Evolutionary conservation across 2,888 invertebrate species (phyloP), one percentile per base, ranked within the genome.

Genomic region (Tiliacea citrago): DNA sequence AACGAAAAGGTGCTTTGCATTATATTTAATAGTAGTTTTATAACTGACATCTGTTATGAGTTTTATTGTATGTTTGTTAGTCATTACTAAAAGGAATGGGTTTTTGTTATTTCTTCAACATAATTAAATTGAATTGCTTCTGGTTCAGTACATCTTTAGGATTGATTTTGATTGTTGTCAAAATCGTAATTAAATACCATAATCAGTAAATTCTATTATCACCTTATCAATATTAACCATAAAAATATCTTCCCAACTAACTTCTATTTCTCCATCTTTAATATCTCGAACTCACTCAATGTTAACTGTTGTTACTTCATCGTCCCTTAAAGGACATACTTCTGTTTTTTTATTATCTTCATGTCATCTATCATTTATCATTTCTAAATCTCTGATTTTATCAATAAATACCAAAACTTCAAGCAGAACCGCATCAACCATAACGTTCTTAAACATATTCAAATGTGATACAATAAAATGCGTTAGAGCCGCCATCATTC

Each of bases 381-480:
- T 10, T 0, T 57, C 10, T 29, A 51, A 1, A 18, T 29, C 6
- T 53, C 5, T 16, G 8, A 35, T 57, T 39, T 55, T 5, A 65
- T 57, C 49, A 29, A n/a, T 8, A 13, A 21, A 49, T n/a, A 35
- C 5, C 13, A 35, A 61, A 67, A 60, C 24, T 57, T 24, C 57
- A 61, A 76, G 53, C 57, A 60, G 12, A 82, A 24, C 55, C 67
- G 29, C 45, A 58, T 24, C 18, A 75, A 57, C 51, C 29, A 49
- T 45, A 51, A 49, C 39, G 42, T 42, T 29, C n/a, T 49, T 53
- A 45, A 85, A 76, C n/a, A 68, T 81, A 82, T 82, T 82, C 57
- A 85, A 85, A 82, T 85, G 63, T 57, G 49, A 76, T 68, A 62
- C 82, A 81, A 82, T 75, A 72, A 60, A 72, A 81, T 81, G 51